A percentile compares a stretch with the other conserved stretches of the same genome.
These are phyloP conservation scores for Carcharodon carcharias DNA, from an alignment of 2,797 vertebrate species.

Conservation along the genomic window DNA sequence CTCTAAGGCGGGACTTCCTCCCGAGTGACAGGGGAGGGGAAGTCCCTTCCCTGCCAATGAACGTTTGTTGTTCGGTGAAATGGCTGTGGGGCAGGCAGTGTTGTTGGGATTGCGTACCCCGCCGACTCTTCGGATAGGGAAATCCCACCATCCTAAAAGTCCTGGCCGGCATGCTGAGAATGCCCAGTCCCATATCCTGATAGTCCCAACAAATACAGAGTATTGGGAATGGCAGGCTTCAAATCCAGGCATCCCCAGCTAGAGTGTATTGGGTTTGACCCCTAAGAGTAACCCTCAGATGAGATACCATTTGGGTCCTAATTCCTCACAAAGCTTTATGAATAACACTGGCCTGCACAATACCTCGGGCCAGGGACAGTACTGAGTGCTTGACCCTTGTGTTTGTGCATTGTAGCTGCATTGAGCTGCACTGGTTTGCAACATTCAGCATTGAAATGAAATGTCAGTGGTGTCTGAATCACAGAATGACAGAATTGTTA, in stretches of 20 bases:
- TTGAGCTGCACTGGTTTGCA: background rate
- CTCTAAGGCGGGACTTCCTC: no score
- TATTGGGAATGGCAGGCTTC: background rate
- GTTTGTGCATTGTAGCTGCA: background rate
- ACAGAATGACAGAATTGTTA: no score
- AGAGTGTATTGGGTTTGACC: background rate
- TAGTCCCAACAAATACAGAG: no score
- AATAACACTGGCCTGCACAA: background rate
- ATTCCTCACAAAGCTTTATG: background rate
- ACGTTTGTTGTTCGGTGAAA: no score
- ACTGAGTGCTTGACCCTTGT: background rate
- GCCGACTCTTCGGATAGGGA: no score
- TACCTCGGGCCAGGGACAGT: background rate
- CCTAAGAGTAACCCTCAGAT: background rate
- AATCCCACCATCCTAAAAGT: no score
- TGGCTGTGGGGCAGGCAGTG: no score
- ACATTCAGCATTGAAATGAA: background rate
- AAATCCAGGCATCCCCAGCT: background rate
- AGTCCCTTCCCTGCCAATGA: no score
- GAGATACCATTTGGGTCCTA: background rate
- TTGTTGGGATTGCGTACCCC: no score
- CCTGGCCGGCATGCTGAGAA: background rate
- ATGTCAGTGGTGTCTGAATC: no score
- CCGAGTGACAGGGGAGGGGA: no score
- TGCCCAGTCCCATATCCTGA: no score